Base-by-base conservation (phyloP, 2,797 vertebrate genomes). In the Cyprinella venusta region DNA sequence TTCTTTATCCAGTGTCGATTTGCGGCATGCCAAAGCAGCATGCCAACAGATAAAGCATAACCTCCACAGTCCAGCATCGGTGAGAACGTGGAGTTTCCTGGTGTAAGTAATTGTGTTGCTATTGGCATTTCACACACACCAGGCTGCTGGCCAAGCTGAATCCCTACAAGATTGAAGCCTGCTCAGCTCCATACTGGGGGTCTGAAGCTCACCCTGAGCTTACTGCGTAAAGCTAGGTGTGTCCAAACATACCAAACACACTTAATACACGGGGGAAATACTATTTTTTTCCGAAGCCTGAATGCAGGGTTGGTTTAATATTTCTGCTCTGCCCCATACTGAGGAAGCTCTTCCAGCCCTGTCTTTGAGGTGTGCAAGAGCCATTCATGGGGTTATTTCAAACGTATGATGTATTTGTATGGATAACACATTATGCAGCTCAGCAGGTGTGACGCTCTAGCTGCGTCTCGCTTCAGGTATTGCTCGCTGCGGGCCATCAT, bases 201-300 rank as follows among this genome's bases (percentile, higher is more conserved):
- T 59, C 78, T 69, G 71, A 5, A 30, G 10, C 42, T 80, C 83
- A 72, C 26, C 19, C 33, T 69, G 40, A 38, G 50, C 50, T 76
- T 40, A 74, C 50, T 50, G 19, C 30, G 0, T 74, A 30, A 76
- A 79, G 26, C 26, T 67, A 69, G 21, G n/a, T n/a, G 59, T 69
- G 40, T 38, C 10, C 21, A 52, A 72, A 48, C 33, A 61, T 38
- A 48, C 54, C 26, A 81, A 79, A 54, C 45, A 50, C 21, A 70
- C 72, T 38, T 67, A 48, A 76, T 50, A 45, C 84, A 77, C 72
- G 33, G 36, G 72, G 70, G 83, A 75, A 68, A 76, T 76, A 80
- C 38, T 33, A 56, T 75, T 69, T 56, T 75, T 76, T 48, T 13
- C 18, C 1, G 1, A n/a, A 67, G 78, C 30, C 52, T n/a, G 77